Evolutionary conservation across 2,113 vertebrate genomes (phyloP).

Genomic region (Litocranius walleri): DNA sequence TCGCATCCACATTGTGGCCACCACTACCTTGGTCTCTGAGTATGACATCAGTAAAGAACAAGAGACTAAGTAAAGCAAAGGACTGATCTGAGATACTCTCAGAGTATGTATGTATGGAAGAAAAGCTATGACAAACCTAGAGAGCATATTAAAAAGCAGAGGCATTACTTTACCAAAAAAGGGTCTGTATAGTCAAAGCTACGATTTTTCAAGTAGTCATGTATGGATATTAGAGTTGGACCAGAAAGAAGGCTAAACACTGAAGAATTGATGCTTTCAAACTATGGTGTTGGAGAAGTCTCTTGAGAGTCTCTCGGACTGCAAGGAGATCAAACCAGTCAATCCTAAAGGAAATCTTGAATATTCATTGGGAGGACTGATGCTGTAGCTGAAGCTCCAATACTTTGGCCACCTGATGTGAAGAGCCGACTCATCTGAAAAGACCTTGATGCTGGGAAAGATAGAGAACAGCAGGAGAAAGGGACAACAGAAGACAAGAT

Average conservation of each 20-base stretch:
- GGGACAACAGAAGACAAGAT: neutral
- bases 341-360: neutral
- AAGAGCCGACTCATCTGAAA: neutral
- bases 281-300: neutral
- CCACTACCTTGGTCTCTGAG: rapidly evolving
- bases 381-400: neutral
- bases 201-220: neutral
- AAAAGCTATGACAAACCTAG: neutral
- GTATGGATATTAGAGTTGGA: neutral
- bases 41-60: neutral
- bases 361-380: neutral
- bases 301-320: neutral
- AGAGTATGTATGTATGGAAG: neutral
- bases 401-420: neutral
- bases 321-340: neutral
- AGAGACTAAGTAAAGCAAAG: neutral
- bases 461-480: neutral
- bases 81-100: neutral
- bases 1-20: neutral
- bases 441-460: neutral
- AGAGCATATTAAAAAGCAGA: neutral
- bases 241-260: neutral
- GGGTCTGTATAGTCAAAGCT: neutral
- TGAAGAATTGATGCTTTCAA: neutral
- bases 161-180: neutral